Evolutionary conservation across 2,797 vertebrate genomes (phyloP).

Genomic region (Clarias fuscus): DNA sequence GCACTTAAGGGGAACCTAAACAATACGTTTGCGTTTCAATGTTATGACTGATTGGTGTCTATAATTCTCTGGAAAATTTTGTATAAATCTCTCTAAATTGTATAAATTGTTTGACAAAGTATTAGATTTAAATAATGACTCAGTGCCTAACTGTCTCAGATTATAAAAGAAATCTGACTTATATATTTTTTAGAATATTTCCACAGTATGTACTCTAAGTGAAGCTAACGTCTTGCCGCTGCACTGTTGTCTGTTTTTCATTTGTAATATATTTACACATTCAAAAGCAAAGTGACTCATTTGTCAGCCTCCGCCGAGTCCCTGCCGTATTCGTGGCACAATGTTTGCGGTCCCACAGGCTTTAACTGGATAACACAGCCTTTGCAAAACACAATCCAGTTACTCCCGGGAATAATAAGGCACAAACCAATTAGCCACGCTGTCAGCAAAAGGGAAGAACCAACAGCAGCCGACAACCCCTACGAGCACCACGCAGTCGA

Average conservation of each 20-base stretch:
- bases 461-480: not conserved
- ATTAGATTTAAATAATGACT: not conserved
- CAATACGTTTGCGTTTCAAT: no score
- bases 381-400: constrained; percentile 14
- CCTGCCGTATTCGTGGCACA: not conserved
- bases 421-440: constrained; percentile 9
- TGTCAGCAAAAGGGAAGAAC: constrained; percentile 12
- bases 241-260: not conserved
- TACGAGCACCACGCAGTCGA: not conserved
- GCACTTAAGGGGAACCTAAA: no score
- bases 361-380: constrained; percentile 1
- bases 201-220: not conserved
- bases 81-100: not conserved
- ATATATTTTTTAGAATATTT: not conserved
- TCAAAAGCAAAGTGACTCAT: not conserved
- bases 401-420: constrained; percentile 19
- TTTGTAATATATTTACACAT: not conserved
- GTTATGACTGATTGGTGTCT: no score
- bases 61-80: not conserved
- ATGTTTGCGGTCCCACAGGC: not conserved
- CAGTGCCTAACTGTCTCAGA: not conserved
- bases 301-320: not conserved
- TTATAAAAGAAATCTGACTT: not conserved
- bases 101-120: not conserved
- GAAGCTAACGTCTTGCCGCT: not conserved